A percentile compares a stretch with the other conserved stretches of the same genome.
Conservation (phyloP, 2,113 vertebrate genomes). For the Microtus montanus region DNA sequence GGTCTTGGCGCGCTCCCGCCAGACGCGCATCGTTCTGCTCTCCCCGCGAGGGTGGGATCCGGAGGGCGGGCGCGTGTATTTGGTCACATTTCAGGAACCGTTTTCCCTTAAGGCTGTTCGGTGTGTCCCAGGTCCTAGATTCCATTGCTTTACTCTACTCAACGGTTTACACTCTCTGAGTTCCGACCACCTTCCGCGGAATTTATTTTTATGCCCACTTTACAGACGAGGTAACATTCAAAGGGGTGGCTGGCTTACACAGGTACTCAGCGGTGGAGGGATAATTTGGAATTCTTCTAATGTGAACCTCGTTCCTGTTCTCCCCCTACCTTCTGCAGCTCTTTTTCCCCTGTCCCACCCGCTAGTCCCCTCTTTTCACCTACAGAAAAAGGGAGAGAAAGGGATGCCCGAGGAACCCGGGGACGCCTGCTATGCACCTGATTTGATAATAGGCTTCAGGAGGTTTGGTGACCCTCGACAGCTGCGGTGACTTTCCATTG, state of each 20-base stretch:
- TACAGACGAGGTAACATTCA: background rate
- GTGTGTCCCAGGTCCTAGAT: background rate
- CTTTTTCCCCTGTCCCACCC: accelerated
- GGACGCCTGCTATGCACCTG: background rate
- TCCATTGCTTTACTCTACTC: background rate
- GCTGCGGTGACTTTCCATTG: background rate
- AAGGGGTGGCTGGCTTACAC: background rate
- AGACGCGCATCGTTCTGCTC: accelerated
- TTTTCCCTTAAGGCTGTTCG: background rate
- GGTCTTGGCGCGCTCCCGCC: background rate
- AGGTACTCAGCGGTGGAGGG: background rate
- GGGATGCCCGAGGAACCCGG: background rate
- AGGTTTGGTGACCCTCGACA: background rate
- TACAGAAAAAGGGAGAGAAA: background rate
- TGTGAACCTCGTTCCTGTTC: background rate
- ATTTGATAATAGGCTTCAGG: background rate
- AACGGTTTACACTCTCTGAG: background rate
- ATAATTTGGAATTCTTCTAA: background rate
- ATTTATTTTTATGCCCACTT: constrained; percentile 1
- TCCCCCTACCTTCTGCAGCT: accelerated
- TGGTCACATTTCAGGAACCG: background rate
- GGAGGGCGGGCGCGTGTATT: background rate
- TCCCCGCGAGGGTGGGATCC: too few relatives aligned
- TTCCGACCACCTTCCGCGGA: background rate
- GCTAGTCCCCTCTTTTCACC: background rate